Evolutionary conservation across 2,113 vertebrate species (phyloP).

Genomic region (rat (Rattus norvegicus)): DNA sequence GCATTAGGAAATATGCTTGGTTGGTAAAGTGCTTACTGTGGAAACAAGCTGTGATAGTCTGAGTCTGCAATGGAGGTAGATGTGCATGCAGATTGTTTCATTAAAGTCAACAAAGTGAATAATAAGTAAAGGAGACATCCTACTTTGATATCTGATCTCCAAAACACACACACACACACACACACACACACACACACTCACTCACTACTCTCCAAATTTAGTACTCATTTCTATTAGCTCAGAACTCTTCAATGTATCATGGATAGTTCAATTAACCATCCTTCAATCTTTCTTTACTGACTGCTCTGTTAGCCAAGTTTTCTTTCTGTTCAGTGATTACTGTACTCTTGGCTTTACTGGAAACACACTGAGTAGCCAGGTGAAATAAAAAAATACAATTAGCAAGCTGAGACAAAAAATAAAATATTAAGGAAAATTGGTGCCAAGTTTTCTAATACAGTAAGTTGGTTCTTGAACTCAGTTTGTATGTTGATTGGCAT

Average conservation of each 20-base stretch:
- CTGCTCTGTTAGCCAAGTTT: slow-evolving; percentile 32
- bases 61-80: too few species aligned
- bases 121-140: background rate
- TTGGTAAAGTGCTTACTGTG: background rate
- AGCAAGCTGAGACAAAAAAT: slow-evolving; percentile 11
- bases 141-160: background rate
- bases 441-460: background rate
- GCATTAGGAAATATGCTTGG: background rate
- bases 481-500: background rate
- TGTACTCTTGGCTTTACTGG: background rate
- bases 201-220: background rate
- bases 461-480: background rate
- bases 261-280: background rate
- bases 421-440: background rate
- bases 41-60: background rate
- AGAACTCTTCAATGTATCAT: background rate
- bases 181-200: background rate
- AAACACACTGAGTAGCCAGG: background rate
- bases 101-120: too few species aligned
- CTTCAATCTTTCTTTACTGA: slow-evolving; percentile 65
- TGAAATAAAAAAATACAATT: slow-evolving; percentile 52
- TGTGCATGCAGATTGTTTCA: background rate
- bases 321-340: slow-evolving; percentile 51
- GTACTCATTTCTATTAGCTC: background rate
- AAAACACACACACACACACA: background rate